Evolutionary conservation across 2,888 invertebrate genomes (phyloP), one percentile per base, ranked within the genome.

Genomic region (Cepaea hortensis): DNA sequence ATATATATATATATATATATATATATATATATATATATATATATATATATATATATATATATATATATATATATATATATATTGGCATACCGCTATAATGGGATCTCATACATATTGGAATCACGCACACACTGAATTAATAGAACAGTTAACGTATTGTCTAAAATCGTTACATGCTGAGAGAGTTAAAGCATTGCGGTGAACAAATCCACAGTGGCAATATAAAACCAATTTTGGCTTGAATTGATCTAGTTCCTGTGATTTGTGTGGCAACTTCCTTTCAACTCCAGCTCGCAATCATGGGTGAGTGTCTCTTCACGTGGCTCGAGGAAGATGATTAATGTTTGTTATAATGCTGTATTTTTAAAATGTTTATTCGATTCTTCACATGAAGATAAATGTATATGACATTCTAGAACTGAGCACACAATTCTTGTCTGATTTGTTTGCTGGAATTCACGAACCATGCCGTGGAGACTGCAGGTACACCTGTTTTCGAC

Each of bases 301-400:
- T 86, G 86, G 86, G 86, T 86, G 46, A n/a, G 86, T 70, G n/a
- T 35, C 15, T 18, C 62, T 82, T 81, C 86, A 85, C 85, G 79
- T 85, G 85, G 68, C 23, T 62, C 35, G 13, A 18, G 1, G 15
- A 62, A 55, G 13, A 15, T 23, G 2, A 18, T 46, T 15, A n/a
- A 11, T 23, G 18, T 23, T 35, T n/a, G 4, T 20, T 68, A 15
- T 15, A 20, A 15, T 20, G 68, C 5, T 68, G 7, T 68, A 18
- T 20, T 68, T 20, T 20, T 68, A 15, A 15, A 15, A 20, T 20
- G 20, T 68, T 68, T 9, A 68, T 15, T 23, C 11, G 6, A 23
- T 72, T 72, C n/a, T n/a, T 23, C 7, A 72, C 7, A 6, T 11
- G n/a, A 72, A 11, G 20, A 23, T 23, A 13, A 6, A 46, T 46